Evolutionary conservation across 1,140 invertebrate species (phyloP).

Genomic region (Aphelinus atriplicis): DNA sequence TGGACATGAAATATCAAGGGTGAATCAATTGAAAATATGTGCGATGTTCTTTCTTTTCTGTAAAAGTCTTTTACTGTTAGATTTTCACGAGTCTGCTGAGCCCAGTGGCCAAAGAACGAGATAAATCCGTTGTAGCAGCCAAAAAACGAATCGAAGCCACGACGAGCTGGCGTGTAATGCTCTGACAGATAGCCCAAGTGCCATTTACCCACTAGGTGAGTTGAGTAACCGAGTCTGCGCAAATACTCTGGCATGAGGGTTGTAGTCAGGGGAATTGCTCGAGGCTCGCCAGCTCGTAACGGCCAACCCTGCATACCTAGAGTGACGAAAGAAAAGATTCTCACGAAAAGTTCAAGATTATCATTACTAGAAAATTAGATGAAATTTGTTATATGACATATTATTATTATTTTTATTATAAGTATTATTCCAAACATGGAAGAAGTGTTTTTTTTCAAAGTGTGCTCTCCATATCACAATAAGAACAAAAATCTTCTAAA

Average conservation of each 20-base stretch:
- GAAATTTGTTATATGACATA: too few species aligned
- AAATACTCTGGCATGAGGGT: conserved; percentile 70
- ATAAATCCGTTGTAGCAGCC: conserved; percentile 75
- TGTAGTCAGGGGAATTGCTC: conserved; percentile 69
- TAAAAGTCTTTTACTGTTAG: background rate
- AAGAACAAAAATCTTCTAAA: too few species aligned
- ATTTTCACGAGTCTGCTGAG: background rate
- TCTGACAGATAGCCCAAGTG: conserved; percentile 59
- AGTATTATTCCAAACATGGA: too few species aligned
- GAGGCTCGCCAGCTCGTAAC: conserved; percentile 65
- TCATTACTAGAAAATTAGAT: too few species aligned
- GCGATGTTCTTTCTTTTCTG: too few species aligned
- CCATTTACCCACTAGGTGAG: conserved; percentile 64
- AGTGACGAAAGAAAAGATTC: too few species aligned
- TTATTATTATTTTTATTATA: too few species aligned
- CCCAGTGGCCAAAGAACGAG: conserved; percentile 67
- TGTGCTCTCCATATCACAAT: too few species aligned
- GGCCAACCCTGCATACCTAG: conserved; percentile 74
- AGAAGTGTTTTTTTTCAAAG: too few species aligned
- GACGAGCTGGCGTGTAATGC: conserved; percentile 66
- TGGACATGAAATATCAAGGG: too few species aligned
- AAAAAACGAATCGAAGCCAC: conserved; percentile 74
- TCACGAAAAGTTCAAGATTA: too few species aligned
- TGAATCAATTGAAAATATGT: too few species aligned
- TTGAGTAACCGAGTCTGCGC: conserved; percentile 54